Evolutionary conservation across 1,140 invertebrate genomes (phyloP), one percentile per base, ranked within the genome.

Genomic region (Heterodera carotae): DNA sequence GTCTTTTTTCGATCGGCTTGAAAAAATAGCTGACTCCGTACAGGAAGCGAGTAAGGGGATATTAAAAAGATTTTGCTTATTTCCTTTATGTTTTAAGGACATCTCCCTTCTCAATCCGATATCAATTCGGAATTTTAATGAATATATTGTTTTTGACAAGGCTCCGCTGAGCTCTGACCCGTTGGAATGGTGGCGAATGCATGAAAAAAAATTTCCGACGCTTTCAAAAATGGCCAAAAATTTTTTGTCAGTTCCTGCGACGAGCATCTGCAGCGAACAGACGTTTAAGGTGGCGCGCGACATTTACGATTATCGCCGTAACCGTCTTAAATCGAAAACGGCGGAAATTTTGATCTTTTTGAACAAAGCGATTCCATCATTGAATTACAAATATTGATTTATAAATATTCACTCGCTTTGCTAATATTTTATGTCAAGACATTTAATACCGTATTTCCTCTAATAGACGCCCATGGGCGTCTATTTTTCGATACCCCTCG

Each of bases 321-420:
- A 10, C 3, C 12, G 5, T 39, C 34, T 70, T 12, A 70, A 43
- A 15, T 12, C 69, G 12, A 56, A 70, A 36, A 69, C 43, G 10
- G 33, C 69, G 15, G 33, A 43, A 70, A 29, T 53, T 8, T 43
- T 22, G 1, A 70, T 39, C 15, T 70, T 70, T 70, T 36, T 69
- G 27, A 69, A 69, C 25, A 69, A 69, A 25, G 34, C 67, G 7
- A 36, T 69, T 48, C 27, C 67, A 29, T 8, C 8, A 25, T n/a
- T 69, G n/a, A 69, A 29, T 31, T 69, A 69, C 27, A 36, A 48
- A 31, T 69, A 69, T 69, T 69, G 27, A n/a, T n/a, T 39, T n/a
- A n/a, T n/a, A n/a, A n/a, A n/a, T n/a, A n/a, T n/a, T n/a, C n/a
- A n/a, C n/a, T n/a, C n/a, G n/a, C n/a, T n/a, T n/a, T n/a, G n/a